Base-by-base conservation (phyloP, 2,888 invertebrate species). In the Unio delphinus region DNA sequence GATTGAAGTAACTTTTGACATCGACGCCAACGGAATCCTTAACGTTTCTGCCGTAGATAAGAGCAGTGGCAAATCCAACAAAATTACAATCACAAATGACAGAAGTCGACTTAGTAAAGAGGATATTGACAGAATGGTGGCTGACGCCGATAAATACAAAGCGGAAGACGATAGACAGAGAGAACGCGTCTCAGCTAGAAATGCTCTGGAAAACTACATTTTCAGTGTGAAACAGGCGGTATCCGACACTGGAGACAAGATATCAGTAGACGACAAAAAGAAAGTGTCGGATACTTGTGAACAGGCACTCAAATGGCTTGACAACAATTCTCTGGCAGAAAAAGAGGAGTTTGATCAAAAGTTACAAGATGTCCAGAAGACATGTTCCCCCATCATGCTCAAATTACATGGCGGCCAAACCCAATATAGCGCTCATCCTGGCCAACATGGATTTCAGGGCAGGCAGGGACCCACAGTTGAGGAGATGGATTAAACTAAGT, bases 41-140 rank as follows among this genome's bases (percentile, higher is more conserved):
- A 89, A 89, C 65, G 90, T 91, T 1, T 84, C 89, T 0, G 90
- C 90, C 8, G 80, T 80, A 89, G 96, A 96, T 83, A 93, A 92
- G 82, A 94, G 95, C 79, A 95, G 95, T 0, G 95, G 95, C 1
- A 94, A 93, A 72, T 93, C 93, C 0, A 95, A 95, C 86, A 93
- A 94, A 83, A 95, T 96, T 76, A 95, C 95, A 55, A 96, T 96
- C 70, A 94, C 94, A 5, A 96, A 96, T 84, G 96, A 96, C 86
- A 95, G 95, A 85, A 95, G 95, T 0, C 93, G 96, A 6, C 91
- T 96, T 17, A 94, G 93, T 71, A 95, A 95, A 88, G 94, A 93
- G n/a, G 96, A 96, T 68, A 96, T 96, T 68, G 96, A 96, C 82
- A 93, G 94, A 77, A 96, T 88, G 89, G 82, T 88, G 58, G 72